Evolutionary conservation across 2,797 vertebrate genomes (phyloP), one percentile per base, ranked within the genome.

Genomic region (Tinamus major): DNA sequence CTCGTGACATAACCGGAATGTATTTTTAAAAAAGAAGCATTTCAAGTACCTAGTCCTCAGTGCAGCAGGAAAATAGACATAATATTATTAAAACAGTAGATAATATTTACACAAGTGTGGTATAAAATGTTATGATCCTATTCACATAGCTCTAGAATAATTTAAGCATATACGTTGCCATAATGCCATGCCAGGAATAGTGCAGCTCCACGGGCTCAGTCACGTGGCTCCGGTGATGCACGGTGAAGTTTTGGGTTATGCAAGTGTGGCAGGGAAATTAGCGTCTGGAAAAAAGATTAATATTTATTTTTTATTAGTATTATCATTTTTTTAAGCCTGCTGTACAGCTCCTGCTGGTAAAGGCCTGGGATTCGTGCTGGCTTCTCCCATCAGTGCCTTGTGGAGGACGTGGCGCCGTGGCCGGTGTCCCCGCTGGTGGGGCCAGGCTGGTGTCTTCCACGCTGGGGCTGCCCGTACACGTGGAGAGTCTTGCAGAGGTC

Each of bases 391-490:
- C 39, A 11, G 6, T 7, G 29, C 10, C 26, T 15, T 4, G 1
- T 14, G 20, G n/a, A 59, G 63, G 53, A 13, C 33, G 70, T 7
- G 29, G 29, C 8, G 5, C 27, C 51, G 27, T 16, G 16, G 51
- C 51, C 15, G 9, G 51, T 29, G 27, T 9, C 51, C 27, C 27
- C 15, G 4, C 3, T 53, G 51, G 14, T 15, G 27, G 29, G 27
- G 27, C 51, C 15, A 11, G 15, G 9, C 51, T 5, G 13, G 14
- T 7, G 26, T 26, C 49, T 26, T 51, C 24, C 24, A 51, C 51
- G 5, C 13, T 26, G n/a, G 53, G 84, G 0, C 14, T 6, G 5
- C 0, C 0, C 4, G n/a, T 1, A 1, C 2, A 3, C 13, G 0
- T 4, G 33, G 1, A 9, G 8, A 0, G 1, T 3, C 2, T 4